Conservation (phyloP, 2,888 invertebrate genomes). For the Cosmia trapezina region DNA sequence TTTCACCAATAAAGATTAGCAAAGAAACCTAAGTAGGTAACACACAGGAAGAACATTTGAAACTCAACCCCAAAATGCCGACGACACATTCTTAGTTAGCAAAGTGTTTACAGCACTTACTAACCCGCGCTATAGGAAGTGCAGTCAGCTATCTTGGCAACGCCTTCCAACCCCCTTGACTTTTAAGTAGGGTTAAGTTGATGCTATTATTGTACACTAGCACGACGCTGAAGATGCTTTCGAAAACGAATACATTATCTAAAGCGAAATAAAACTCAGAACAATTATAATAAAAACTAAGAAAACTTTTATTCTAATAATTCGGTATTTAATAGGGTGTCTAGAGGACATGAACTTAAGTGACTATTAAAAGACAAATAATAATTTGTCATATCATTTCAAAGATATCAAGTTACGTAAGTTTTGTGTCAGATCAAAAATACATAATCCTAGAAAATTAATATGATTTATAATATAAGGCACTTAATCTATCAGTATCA, state of each 20-base stretch:
- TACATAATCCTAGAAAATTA: constrained; percentile 10
- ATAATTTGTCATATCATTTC: background rate
- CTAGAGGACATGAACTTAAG: constrained; percentile 28
- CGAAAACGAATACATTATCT: background rate
- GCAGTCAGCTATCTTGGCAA: constrained; percentile 60
- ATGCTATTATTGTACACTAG: constrained; percentile 38
- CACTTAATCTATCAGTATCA: no score
- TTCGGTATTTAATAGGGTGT: constrained; percentile 1
- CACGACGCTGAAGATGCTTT: background rate
- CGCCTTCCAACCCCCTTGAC: constrained; percentile 58
- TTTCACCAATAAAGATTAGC: background rate
- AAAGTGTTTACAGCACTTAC: constrained; percentile 42
- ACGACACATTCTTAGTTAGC: constrained; percentile 27
- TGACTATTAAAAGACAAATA: background rate
- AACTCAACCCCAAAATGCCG: constrained; percentile 13
- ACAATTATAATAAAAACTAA: background rate
- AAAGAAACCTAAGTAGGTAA: background rate
- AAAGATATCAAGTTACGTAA: background rate
- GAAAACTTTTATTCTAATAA: constrained; percentile 5
- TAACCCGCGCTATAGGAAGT: constrained; percentile 39
- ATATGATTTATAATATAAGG: no score
- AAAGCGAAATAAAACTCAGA: background rate
- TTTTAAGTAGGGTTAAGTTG: constrained; percentile 62
- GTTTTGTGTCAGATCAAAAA: constrained; percentile 6
- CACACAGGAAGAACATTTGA: background rate